A percentile compares a stretch with the other conserved stretches of the same genome.
phyloP scores from a whole-genome alignment of 1,140 invertebrate species.

The Solen grandis region DNA sequence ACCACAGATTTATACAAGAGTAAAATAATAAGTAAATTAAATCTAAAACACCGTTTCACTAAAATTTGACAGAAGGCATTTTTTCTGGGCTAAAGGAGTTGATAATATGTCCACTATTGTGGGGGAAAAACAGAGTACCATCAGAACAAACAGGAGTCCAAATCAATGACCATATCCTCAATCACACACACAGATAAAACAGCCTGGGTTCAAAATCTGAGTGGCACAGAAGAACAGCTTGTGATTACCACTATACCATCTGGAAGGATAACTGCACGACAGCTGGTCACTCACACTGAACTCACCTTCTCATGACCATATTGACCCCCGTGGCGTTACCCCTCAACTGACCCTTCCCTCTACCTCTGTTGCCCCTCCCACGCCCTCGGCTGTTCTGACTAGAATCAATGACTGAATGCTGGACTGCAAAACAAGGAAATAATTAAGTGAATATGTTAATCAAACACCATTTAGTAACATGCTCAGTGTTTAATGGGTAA shows the following conservation, averaged over 20 bases:
- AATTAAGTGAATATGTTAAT: not conserved
- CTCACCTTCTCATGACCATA: slow-evolving; percentile 16
- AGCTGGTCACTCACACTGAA: not conserved
- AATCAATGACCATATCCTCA: not conserved
- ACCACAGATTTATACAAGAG: no score
- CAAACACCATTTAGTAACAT: not conserved
- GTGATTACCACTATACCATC: not conserved
- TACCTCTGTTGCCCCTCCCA: not conserved
- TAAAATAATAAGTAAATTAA: no score
- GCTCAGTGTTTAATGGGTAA: not conserved
- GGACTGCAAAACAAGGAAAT: slow-evolving; percentile 20
- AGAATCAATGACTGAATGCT: slow-evolving; percentile 43
- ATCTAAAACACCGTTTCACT: no score
- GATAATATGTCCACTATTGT: no score
- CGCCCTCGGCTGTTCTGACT: slow-evolving; percentile 32
- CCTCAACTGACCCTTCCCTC: not conserved
- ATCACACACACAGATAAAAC: not conserved
- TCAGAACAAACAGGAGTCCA: not conserved
- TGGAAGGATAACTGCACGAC: not conserved
- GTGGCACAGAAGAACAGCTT: not conserved
- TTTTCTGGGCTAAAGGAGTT: no score
- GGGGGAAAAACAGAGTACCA: not conserved
- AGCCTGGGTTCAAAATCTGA: not conserved
- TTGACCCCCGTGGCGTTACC: slow-evolving; percentile 44
- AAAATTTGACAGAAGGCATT: no score